These are phyloP conservation scores for Malacoraja senta DNA, from an alignment of 2,797 vertebrate species.

Conservation along the genomic window DNA sequence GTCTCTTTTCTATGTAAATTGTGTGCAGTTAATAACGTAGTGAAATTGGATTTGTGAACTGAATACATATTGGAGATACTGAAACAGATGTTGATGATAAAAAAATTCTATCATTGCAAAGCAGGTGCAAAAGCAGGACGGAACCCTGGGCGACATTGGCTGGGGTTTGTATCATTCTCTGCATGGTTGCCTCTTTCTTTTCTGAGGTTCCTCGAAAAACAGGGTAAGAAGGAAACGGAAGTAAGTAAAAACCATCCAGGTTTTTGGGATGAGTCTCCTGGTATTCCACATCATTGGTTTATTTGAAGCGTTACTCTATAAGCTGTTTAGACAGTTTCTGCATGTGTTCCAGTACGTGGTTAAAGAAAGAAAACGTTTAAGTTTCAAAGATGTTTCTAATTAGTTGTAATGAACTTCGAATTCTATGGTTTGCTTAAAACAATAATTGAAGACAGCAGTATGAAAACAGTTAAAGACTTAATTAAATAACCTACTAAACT, in stretches of 20 bases:
- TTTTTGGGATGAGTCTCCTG: constrained; percentile 54
- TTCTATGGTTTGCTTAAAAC: not conserved
- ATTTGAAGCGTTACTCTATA: not conserved
- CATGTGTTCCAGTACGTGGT: not conserved
- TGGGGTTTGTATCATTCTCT: constrained; percentile 63
- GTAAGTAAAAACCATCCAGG: constrained; percentile 56
- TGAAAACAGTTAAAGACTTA: not conserved
- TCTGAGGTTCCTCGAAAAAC: constrained; percentile 59
- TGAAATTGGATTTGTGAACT: constrained; percentile 54
- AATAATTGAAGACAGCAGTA: not conserved
- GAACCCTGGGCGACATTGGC: constrained; percentile 56
- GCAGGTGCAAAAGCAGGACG: constrained; percentile 61
- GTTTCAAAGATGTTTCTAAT: not conserved
- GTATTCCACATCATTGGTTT: constrained; percentile 37
- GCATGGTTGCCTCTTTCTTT: constrained; percentile 61
- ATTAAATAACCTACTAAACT: not conserved
- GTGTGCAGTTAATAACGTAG: constrained; percentile 1
- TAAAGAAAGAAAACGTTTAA: not conserved
- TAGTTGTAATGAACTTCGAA: not conserved
- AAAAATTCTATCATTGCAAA: constrained; percentile 59
- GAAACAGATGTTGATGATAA: constrained; percentile 58
- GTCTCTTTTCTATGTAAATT: constrained; percentile 19
- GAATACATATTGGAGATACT: constrained; percentile 52
- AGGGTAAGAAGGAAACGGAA: constrained; percentile 62
- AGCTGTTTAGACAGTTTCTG: constrained; percentile 30